Evolutionary conservation across 1,140 invertebrate species (phyloP).

Genomic region (Drosophila oshimai): DNA sequence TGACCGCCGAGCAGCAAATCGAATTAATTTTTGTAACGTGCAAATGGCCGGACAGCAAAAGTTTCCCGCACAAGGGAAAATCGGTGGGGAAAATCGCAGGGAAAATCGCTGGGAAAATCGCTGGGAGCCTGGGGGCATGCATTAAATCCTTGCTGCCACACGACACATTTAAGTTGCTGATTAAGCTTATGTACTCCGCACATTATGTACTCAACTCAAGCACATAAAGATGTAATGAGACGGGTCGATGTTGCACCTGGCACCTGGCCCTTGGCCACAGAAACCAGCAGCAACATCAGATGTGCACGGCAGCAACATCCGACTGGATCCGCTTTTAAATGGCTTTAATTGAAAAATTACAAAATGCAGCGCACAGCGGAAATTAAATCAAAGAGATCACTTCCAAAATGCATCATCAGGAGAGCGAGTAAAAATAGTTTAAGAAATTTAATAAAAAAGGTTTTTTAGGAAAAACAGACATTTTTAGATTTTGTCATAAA

Average conservation of each 20-base stretch:
- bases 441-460: not conserved
- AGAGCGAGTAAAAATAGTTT: not conserved
- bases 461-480: no score
- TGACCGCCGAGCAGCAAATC: constrained; percentile 80
- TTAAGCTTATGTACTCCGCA: constrained; percentile 63
- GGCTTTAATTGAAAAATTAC: constrained; percentile 60
- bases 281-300: constrained; percentile 37
- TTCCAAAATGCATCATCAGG: not conserved
- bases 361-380: not conserved
- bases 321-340: constrained; percentile 38
- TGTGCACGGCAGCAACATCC: constrained; percentile 35
- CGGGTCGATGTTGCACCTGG: constrained; percentile 33
- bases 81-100: not conserved
- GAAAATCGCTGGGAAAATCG: constrained; percentile 1
- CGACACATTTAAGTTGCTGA: constrained; percentile 80
- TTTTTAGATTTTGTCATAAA: no score
- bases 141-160: constrained; percentile 76
- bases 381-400: not conserved
- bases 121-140: not conserved
- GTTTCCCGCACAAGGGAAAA: constrained; percentile 17
- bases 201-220: constrained; percentile 73
- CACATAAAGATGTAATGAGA: constrained; percentile 76
- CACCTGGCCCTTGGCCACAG: constrained; percentile 34
- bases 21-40: constrained; percentile 82
- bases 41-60: constrained; percentile 65